These are phyloP conservation scores for Mus pahari DNA, from an alignment of 2,113 vertebrate species.

Conservation along the genomic window DNA sequence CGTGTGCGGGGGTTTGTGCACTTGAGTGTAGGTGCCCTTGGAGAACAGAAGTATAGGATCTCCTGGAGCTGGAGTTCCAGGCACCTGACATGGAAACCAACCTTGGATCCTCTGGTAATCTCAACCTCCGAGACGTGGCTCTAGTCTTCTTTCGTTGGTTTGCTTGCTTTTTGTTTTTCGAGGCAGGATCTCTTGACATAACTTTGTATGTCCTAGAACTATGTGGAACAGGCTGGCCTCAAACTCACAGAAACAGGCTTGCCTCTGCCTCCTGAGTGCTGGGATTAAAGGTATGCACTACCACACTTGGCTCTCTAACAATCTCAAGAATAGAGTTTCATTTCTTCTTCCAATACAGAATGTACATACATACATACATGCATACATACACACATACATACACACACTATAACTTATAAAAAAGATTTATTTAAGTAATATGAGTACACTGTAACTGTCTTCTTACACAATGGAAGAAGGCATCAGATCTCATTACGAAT, in stretches of 20 bases:
- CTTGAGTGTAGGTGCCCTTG: background rate
- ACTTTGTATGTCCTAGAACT: background rate
- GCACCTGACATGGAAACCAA: background rate
- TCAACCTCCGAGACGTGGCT: background rate
- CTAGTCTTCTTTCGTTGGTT: background rate
- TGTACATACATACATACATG: too few relatives aligned
- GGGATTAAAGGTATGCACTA: background rate
- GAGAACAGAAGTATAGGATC: background rate
- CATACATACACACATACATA: too few relatives aligned
- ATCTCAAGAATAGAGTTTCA: background rate
- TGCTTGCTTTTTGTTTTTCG: background rate
- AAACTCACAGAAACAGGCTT: background rate
- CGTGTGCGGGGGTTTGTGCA: background rate
- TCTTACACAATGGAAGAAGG: too few relatives aligned
- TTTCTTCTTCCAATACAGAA: background rate
- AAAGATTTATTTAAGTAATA: too few relatives aligned
- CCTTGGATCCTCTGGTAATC: background rate
- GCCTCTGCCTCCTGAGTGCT: background rate
- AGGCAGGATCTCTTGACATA: background rate
- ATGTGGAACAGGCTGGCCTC: background rate
- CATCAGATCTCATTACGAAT: too few relatives aligned
- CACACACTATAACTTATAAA: too few relatives aligned
- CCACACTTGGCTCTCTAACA: background rate
- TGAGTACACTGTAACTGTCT: too few relatives aligned
- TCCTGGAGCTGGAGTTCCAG: background rate